Evolutionary conservation across 1,140 invertebrate genomes (phyloP).

Genomic region (Macrocentrus cingulum): DNA sequence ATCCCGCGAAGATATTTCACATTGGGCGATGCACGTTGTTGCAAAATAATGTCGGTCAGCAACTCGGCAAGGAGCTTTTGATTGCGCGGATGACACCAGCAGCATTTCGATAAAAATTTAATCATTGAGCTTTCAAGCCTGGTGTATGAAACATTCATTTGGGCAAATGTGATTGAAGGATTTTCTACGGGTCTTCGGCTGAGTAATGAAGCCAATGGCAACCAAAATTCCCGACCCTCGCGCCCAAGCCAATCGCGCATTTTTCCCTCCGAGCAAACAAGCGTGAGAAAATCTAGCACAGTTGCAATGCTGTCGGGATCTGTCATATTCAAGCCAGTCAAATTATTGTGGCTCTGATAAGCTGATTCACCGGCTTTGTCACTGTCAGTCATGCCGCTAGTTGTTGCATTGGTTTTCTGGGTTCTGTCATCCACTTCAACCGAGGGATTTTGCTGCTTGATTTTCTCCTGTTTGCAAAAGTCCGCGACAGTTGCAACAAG

Average conservation of each 20-base stretch:
- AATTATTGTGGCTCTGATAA: constrained; percentile 26
- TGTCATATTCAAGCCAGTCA: constrained; percentile 49
- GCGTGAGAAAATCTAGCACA: constrained; percentile 79
- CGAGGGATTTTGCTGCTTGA: constrained; percentile 30
- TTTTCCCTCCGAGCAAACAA: constrained; percentile 74
- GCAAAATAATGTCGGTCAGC: constrained; percentile 71
- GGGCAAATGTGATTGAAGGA: constrained; percentile 54
- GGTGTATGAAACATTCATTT: constrained; percentile 59
- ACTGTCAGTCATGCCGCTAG: constrained; percentile 52
- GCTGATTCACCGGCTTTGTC: constrained; percentile 53
- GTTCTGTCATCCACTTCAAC: constrained; percentile 21
- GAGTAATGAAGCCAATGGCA: constrained; percentile 73
- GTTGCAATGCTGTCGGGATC: constrained; percentile 62
- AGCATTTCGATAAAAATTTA: constrained; percentile 75
- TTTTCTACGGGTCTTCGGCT: constrained; percentile 62
- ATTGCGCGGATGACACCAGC: constrained; percentile 81
- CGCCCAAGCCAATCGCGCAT: constrained; percentile 86
- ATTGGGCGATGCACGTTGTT: constrained; percentile 67
- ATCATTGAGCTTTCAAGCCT: constrained; percentile 75
- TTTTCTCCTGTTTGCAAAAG: constrained; percentile 40
- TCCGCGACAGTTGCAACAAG: constrained; percentile 62
- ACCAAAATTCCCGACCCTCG: constrained; percentile 82
- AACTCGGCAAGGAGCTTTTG: constrained; percentile 80
- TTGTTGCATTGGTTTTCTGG: constrained; percentile 19
- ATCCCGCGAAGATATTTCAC: constrained; percentile 65